Evolutionary conservation across 2,797 vertebrate species (phyloP).

Genomic region (Hydrocynus forskahlii): DNA sequence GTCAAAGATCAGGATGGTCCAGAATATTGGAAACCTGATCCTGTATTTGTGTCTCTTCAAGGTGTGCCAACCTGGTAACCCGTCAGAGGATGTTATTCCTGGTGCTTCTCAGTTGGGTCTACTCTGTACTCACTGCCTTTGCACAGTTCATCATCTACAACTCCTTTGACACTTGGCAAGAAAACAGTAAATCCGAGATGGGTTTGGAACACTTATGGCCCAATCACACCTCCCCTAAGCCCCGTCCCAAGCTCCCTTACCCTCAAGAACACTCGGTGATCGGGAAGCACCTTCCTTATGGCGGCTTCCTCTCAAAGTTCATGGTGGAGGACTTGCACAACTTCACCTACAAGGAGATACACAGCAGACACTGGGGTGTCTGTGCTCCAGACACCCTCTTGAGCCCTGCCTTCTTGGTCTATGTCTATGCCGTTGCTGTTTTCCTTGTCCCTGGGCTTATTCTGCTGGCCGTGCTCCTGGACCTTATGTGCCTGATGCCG

Average conservation of each 20-base stretch:
- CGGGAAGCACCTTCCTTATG: constrained; percentile 73
- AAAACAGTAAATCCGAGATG: constrained; percentile 53
- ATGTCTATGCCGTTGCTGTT: constrained; percentile 70
- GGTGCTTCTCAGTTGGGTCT: constrained; percentile 78
- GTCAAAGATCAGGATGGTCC: not conserved
- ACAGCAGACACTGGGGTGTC: constrained; percentile 74
- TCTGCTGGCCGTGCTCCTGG: constrained; percentile 72
- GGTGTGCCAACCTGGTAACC: constrained; percentile 75
- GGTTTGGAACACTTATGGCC: constrained; percentile 44
- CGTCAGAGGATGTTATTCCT: constrained; percentile 67
- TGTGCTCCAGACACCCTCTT: constrained; percentile 76
- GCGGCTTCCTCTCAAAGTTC: constrained; percentile 81
- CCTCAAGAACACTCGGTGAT: constrained; percentile 66
- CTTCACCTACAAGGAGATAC: constrained; percentile 73
- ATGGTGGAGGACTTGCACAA: constrained; percentile 70
- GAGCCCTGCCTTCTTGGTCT: constrained; percentile 74
- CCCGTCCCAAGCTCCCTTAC: constrained; percentile 35
- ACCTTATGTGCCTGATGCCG: constrained; percentile 71
- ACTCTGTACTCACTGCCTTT: constrained; percentile 78
- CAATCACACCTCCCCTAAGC: constrained; percentile 68
- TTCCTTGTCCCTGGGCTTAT: constrained; percentile 76
- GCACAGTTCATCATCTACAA: constrained; percentile 79
- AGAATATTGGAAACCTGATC: not conserved
- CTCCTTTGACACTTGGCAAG: constrained; percentile 62
- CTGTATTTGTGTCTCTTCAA: constrained; percentile 59